Evolutionary conservation across 1,140 invertebrate species (phyloP).

Genomic region (Trachymyrmex septentrionalis): DNA sequence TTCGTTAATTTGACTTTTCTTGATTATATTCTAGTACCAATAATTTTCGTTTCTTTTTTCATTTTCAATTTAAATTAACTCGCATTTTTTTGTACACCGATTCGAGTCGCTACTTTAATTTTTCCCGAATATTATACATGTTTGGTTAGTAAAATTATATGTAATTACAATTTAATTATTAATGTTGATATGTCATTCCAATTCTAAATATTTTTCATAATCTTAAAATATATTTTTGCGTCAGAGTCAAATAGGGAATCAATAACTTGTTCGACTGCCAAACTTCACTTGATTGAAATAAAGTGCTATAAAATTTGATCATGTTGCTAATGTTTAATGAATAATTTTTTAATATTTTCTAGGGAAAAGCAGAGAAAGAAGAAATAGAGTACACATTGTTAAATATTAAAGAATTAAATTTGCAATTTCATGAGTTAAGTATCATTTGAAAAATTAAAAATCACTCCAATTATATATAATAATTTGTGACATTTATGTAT

Average conservation of each 20-base stretch:
- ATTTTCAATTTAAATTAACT: neutral
- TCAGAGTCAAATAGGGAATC: neutral
- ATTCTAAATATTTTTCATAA: neutral
- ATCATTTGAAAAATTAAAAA: too few species aligned
- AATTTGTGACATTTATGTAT: too few species aligned
- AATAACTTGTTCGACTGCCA: neutral
- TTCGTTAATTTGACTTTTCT: too few species aligned
- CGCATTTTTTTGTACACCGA: neutral
- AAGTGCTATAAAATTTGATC: neutral
- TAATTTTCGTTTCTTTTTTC: constrained; percentile 17
- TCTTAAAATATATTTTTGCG: neutral
- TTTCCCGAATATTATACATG: neutral
- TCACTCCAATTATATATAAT: too few species aligned
- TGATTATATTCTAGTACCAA: neutral
- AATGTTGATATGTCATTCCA: neutral
- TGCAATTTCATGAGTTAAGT: too few species aligned
- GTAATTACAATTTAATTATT: neutral
- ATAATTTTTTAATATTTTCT: neutral
- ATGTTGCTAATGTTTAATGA: neutral
- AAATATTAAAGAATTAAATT: too few species aligned
- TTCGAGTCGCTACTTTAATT: neutral
- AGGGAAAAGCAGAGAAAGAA: neutral
- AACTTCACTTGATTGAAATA: constrained; percentile 6
- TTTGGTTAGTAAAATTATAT: neutral
- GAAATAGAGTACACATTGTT: neutral